Evolutionary conservation across 2,888 invertebrate genomes (phyloP), one percentile per base, ranked within the genome.

Genomic region (Lydus trimaculatus): DNA sequence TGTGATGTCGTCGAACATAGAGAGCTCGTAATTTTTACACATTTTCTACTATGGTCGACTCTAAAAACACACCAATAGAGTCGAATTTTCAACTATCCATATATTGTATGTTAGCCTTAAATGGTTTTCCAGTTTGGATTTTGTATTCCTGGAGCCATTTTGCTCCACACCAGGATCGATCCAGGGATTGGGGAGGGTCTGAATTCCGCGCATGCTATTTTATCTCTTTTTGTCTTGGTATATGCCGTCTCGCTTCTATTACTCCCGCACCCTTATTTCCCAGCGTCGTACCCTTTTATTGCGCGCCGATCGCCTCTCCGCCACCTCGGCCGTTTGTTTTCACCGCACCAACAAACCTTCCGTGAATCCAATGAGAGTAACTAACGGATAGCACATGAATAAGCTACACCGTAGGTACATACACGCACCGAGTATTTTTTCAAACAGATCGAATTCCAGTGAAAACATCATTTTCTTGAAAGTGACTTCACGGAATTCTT

Each of bases 211-310:
- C 85, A 84, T 84, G 83, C 82, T 81, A 82, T 85, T 85, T 85
- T 85, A 85, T 85, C 85, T 84, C 84, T 85, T 85, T 85, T 85
- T 85, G 84, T 85, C 85, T 85, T 84, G 68, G 65, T 52, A 67
- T 61, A 83, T 56, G 56, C 79, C 80, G 80, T 84, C 84, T 84
- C 84, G 75, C 84, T 84, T 82, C 78, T 80, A 75, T 82, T 70
- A 28, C 64, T 48, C 68, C 62, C 67, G 58, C 70, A 63, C 69
- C 66, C 70, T 66, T 70, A 66, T 66, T 64, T 69, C 69, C 70
- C 61, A 64, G 61, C 63, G 61, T 66, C 56, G 56, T 56, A 28
- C 63, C 65, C 69, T 69, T 70, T 70, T 66, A 66, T 70, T 61
- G 43, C 15, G 15, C 39, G 23, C 39, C 61, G 43, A 36, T 61